These are phyloP conservation scores for Acrocephalus kingi DNA, from an alignment of 2,113 vertebrate species.

Conservation along the genomic window DNA sequence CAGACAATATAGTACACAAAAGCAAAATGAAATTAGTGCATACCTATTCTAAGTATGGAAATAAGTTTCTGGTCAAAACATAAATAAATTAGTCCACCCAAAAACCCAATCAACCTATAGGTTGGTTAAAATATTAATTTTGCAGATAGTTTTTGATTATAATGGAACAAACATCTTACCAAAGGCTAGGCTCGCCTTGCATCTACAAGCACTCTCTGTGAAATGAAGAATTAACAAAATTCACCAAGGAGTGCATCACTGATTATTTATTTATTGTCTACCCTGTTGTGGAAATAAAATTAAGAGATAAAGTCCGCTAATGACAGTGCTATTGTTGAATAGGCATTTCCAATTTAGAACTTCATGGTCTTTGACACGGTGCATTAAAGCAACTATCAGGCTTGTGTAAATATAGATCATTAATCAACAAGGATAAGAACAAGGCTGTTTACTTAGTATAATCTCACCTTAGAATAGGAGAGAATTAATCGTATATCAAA, in stretches of 20 bases:
- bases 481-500: background rate
- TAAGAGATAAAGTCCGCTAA: background rate
- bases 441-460: background rate
- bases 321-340: background rate
- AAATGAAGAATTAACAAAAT: background rate
- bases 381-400: background rate
- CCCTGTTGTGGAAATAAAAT: background rate
- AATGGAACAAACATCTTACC: background rate
- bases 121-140: background rate
- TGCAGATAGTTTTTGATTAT: background rate
- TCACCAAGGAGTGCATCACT: background rate
- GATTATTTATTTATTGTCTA: background rate
- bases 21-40: background rate
- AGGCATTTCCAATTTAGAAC: background rate
- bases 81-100: background rate
- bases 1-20: background rate
- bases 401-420: constrained; percentile 33
- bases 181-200: background rate
- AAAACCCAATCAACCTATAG: background rate
- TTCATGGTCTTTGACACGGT: background rate
- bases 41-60: background rate
- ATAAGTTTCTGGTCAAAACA: background rate
- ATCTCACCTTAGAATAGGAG: constrained; percentile 40
- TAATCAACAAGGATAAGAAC: constrained; percentile 41
- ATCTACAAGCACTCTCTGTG: background rate